Evolutionary conservation across 2,797 vertebrate genomes (phyloP).

Genomic region (Falco rusticolus): DNA sequence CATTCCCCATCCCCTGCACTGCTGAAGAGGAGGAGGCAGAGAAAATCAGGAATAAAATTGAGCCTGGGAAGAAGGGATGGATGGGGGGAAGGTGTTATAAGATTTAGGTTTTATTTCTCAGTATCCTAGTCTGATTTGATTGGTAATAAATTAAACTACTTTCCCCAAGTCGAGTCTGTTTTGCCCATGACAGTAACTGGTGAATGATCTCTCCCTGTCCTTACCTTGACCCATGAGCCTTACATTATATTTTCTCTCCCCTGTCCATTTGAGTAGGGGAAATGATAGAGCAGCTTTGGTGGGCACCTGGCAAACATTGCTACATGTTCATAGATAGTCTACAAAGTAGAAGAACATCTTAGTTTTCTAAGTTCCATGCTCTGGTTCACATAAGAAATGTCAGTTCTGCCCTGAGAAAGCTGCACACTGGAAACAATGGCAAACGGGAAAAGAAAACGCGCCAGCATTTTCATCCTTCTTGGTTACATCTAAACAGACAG

Average conservation of each 20-base stretch:
- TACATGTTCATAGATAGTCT: not conserved
- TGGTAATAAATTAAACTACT: too few relatives aligned
- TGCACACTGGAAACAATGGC: not conserved
- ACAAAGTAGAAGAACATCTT: not conserved
- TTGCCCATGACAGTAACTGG: too few relatives aligned
- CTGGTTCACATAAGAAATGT: not conserved
- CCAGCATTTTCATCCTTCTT: not conserved
- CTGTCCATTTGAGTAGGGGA: not conserved
- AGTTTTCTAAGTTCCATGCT: not conserved
- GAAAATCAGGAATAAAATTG: too few relatives aligned
- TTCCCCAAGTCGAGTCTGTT: too few relatives aligned
- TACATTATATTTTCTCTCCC: not conserved
- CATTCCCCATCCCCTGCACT: too few relatives aligned
- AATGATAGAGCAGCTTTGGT: not conserved
- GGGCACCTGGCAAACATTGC: not conserved
- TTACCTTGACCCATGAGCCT: not conserved
- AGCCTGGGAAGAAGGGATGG: too few relatives aligned
- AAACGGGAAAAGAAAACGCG: not conserved
- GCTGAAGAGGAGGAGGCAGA: too few relatives aligned
- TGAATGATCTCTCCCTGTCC: not conserved
- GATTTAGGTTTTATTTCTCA: too few relatives aligned
- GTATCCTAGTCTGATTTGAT: too few relatives aligned
- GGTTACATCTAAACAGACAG: too few relatives aligned
- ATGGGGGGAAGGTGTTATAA: too few relatives aligned
- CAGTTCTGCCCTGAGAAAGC: not conserved